These are phyloP conservation scores for Bicyclus anynana DNA, from an alignment of 1,140 invertebrate species.

Conservation along the genomic window DNA sequence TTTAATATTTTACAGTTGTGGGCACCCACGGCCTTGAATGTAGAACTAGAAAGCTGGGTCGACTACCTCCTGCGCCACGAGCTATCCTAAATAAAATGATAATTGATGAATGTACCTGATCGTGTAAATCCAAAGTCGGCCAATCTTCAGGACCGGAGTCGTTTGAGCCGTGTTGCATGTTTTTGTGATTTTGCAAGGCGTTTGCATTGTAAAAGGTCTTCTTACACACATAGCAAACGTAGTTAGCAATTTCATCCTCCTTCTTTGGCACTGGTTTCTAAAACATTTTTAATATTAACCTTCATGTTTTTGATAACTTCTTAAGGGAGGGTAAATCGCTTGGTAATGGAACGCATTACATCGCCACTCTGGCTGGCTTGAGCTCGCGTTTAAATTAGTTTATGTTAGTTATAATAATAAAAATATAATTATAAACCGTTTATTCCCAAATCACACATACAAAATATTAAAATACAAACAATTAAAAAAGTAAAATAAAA, in stretches of 20 bases:
- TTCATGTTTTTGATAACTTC: background rate
- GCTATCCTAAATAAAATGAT: too few species aligned
- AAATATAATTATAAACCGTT: too few species aligned
- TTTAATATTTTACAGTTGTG: too few species aligned
- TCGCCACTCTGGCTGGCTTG: too few species aligned
- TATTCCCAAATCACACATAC: too few species aligned
- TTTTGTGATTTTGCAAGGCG: constrained; percentile 57
- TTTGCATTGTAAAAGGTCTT: constrained; percentile 58
- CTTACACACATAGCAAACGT: constrained; percentile 49
- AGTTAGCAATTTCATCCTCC: constrained; percentile 32
- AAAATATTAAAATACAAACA: too few species aligned
- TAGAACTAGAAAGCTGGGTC: too few species aligned
- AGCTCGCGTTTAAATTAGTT: too few species aligned
- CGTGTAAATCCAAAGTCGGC: constrained; percentile 14
- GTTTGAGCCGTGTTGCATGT: constrained; percentile 44
- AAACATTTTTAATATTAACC: background rate
- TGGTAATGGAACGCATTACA: background rate
- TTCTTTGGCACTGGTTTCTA: background rate
- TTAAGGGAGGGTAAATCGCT: background rate
- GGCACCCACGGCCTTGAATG: too few species aligned
- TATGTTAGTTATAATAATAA: too few species aligned
- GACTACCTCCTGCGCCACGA: too few species aligned
- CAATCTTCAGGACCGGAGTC: constrained; percentile 34
- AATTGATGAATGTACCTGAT: constrained; percentile 26
- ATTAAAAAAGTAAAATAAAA: too few species aligned